These are phyloP conservation scores for Phaedon cochleariae DNA, from an alignment of 2,888 invertebrate genomes.

Conservation along the genomic window DNA sequence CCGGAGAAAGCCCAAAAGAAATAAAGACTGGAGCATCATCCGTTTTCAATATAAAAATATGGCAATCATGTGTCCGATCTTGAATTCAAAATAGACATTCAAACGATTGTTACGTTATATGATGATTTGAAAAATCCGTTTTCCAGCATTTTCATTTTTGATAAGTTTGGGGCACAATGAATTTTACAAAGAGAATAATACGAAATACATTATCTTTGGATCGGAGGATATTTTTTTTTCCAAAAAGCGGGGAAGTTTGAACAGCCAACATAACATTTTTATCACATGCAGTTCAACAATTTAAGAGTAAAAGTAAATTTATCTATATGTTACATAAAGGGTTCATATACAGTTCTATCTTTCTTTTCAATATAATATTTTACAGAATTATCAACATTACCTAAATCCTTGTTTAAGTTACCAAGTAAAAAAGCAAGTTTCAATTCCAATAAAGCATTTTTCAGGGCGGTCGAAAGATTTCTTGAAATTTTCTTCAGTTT, in stretches of 20 bases:
- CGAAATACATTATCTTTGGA: conserved; percentile 34
- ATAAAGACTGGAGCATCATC: neutral
- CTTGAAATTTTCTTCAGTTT: neutral
- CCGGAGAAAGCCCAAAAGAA: too few species aligned
- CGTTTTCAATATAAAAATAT: neutral
- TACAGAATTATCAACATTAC: conserved; percentile 54
- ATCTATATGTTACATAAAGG: conserved; percentile 39
- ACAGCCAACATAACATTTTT: conserved; percentile 59
- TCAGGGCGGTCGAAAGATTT: conserved; percentile 39
- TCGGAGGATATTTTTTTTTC: conserved; percentile 43
- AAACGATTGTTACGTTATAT: neutral
- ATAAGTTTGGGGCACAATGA: neutral
- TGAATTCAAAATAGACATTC: neutral
- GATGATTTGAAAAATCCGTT: neutral
- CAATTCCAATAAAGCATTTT: conserved; percentile 64
- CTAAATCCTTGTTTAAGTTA: conserved; percentile 49
- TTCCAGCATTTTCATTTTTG: neutral
- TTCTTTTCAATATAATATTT: conserved; percentile 47
- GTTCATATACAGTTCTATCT: conserved; percentile 51
- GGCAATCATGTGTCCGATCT: neutral
- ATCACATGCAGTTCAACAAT: conserved; percentile 62
- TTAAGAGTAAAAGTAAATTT: conserved; percentile 54
- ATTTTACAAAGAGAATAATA: neutral
- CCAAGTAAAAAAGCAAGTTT: conserved; percentile 63
- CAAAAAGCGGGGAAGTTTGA: conserved; percentile 51